Evolutionary conservation across 2,113 vertebrate genomes (phyloP), one percentile per base, ranked within the genome.

Genomic region (Cynocephalus volans): DNA sequence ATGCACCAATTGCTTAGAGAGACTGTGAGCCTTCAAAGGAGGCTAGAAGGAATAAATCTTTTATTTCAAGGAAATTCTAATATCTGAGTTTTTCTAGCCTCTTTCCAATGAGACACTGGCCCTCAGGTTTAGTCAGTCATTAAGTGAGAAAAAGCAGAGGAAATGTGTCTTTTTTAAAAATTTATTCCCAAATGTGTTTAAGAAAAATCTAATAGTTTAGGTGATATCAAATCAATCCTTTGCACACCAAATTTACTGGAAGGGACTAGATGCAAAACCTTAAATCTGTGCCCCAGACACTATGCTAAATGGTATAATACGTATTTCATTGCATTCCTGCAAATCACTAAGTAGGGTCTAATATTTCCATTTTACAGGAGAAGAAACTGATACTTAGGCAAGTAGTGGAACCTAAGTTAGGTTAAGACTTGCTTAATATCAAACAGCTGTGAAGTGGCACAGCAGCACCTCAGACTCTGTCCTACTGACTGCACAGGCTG

Each of bases 1-100:
- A 79, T 67, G 10, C 64, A 81, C 5, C 56, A 75, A 48, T 52
- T 97, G 21, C 9, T 93, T 75, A 88, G 56, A 92, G 58, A 80
- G 31, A 67, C 2, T 90, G 36, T 10, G 5, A 79, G 1, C 19
- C 89, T 36, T n/a, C 31, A 91, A 91, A 94, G 13, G 14, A 41
- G 77, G 19, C 8, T 18, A 33, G 11, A 76, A 88, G 33, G 26
- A 95, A 86, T 67, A 81, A 83, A 82, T 86, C 26, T 80, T 97
- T 65, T 28, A 33, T 84, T 97, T 87, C 11, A 90, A 23, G 17
- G 52, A 95, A 75, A 83, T 26, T 64, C 58, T 75, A 92, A 92
- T 36, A 50, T 52, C 41, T 65, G 45, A 26, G 65, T 90, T 33
- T 21, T 75, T 76, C 64, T 60, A 93, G 18, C 6, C n/a, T 77